Conservation (phyloP, 2,797 vertebrate species). For the Eospalax fontanierii region DNA sequence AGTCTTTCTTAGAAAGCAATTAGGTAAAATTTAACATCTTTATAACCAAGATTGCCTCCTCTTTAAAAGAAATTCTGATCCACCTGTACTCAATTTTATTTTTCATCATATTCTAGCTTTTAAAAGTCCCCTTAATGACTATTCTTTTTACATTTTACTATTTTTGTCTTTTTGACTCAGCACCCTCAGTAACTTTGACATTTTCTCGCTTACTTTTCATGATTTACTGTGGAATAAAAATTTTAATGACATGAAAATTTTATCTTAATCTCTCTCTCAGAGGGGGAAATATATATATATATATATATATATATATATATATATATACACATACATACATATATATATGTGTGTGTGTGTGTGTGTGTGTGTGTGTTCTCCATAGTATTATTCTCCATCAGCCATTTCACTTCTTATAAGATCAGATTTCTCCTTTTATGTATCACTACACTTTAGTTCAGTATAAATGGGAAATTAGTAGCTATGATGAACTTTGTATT, state of each 20-base stretch:
- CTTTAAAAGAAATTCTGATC: conserved; percentile 39
- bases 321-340: too few relatives aligned
- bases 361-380: too few relatives aligned
- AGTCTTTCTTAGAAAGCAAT: conserved; percentile 84
- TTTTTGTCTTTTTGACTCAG: conserved; percentile 68
- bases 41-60: conserved; percentile 68
- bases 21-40: conserved; percentile 82
- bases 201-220: conserved; percentile 11
- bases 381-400: not conserved
- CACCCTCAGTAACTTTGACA: not conserved
- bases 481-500: not conserved
- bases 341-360: too few relatives aligned
- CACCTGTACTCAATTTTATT: conserved; percentile 81
- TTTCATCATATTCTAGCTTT: conserved; percentile 53
- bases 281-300: not conserved
- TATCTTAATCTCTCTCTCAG: not conserved
- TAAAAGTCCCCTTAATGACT: conserved; percentile 38
- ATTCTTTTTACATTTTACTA: conserved; percentile 38
- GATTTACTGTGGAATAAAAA: not conserved
- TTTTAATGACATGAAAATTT: conserved; percentile 30
- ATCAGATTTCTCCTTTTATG: not conserved
- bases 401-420: not conserved
- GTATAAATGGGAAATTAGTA: not conserved
- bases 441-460: not conserved
- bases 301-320: too few relatives aligned